Percentiles rank a stretch among this genome's conserved stretches.
Conservation (phyloP, 1,140 invertebrate genomes). For the Pectinophora gossypiella region DNA sequence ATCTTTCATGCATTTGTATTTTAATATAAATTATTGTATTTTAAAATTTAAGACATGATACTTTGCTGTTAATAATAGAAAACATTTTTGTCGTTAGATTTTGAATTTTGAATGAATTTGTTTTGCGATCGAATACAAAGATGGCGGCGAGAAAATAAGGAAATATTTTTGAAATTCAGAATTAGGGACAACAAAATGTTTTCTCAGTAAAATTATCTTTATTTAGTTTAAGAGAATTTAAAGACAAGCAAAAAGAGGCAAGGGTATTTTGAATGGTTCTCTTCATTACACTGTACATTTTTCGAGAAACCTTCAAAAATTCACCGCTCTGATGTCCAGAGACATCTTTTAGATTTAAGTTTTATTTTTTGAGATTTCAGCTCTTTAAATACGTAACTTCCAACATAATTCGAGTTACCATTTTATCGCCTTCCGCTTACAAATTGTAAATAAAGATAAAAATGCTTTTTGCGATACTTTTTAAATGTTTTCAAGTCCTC, state of each 20-base stretch:
- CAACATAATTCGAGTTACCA: constrained; percentile 68
- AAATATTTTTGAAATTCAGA: neutral
- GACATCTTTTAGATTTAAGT: constrained; percentile 30
- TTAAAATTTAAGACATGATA: neutral
- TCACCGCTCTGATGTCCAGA: constrained; percentile 42
- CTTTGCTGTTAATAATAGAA: neutral
- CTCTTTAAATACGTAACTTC: constrained; percentile 46
- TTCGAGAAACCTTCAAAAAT: constrained; percentile 60
- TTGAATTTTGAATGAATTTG: neutral
- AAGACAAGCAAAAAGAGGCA: constrained; percentile 72
- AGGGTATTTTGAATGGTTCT: constrained; percentile 65
- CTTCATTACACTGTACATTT: constrained; percentile 60
- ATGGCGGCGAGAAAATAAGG: no score
- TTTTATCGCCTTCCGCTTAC: constrained; percentile 45
- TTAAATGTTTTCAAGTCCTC: neutral
- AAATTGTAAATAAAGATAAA: constrained; percentile 56
- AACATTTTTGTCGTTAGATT: neutral
- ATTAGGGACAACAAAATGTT: neutral
- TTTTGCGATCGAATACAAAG: neutral
- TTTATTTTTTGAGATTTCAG: constrained; percentile 26
- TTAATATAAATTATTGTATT: constrained; percentile 21
- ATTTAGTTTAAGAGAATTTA: constrained; percentile 8
- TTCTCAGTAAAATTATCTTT: neutral
- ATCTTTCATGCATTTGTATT: constrained; percentile 68
- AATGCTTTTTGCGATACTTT: constrained; percentile 19